Evolutionary conservation across 2,888 invertebrate species (phyloP).

Genomic region (Hirudinaria manillensis): DNA sequence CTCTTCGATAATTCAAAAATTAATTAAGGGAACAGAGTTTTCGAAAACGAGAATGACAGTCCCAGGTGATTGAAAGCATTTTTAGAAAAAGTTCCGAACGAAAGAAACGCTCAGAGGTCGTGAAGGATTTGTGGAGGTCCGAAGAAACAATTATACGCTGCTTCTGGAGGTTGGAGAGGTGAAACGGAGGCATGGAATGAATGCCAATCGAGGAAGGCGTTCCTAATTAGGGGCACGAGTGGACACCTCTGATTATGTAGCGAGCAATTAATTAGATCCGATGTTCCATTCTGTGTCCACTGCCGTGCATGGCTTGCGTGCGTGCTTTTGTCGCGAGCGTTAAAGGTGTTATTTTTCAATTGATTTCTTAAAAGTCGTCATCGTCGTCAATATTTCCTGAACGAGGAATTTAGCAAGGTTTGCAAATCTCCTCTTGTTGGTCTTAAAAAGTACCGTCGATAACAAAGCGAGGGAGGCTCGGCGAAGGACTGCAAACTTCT

Average conservation of each 20-base stretch:
- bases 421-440: no score
- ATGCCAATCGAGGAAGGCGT: constrained; percentile 13
- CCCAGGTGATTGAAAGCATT: neutral
- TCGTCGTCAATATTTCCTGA: no score
- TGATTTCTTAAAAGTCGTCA: no score
- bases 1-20: no score
- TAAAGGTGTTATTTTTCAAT: no score
- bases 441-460: no score
- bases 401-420: no score
- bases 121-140: neutral
- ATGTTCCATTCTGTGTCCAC: neutral
- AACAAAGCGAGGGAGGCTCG: no score
- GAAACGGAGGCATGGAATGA: constrained; percentile 19
- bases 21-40: no score
- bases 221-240: constrained; percentile 17
- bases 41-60: no score
- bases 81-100: neutral
- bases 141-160: constrained; percentile 1
- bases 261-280: neutral
- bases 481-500: neutral
- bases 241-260: neutral
- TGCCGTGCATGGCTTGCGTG: neutral
- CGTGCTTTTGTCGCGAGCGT: neutral
- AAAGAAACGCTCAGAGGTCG: no score
- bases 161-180: neutral